phyloP scores from a whole-genome alignment of 23 tunicate species.

The Styela clava region DNA sequence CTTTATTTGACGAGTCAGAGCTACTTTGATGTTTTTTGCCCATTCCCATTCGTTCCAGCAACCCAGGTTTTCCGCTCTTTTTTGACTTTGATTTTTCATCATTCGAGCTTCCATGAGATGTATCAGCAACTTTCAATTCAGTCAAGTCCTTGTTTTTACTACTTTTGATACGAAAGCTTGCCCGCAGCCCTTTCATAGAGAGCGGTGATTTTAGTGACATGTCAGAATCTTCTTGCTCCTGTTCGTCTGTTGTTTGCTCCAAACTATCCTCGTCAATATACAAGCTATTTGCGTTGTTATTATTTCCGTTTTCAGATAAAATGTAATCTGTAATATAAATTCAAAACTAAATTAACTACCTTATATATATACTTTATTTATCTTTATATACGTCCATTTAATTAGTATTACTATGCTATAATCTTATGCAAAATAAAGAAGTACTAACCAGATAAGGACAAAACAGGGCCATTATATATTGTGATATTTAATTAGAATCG shows the following conservation, averaged over 20 bases:
- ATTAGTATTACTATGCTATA: too few species aligned
- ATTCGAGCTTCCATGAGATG: neutral
- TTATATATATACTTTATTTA: too few species aligned
- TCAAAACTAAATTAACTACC: too few species aligned
- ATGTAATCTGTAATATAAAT: slow-evolving; percentile 12
- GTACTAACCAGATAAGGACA: too few species aligned
- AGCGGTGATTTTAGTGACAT: slow-evolving; percentile 26
- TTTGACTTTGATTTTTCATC: slow-evolving; percentile 18
- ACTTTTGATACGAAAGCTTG: slow-evolving; percentile 13
- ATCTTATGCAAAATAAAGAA: too few species aligned
- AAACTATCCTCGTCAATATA: slow-evolving; percentile 13
- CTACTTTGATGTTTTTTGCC: slow-evolving; percentile 7
- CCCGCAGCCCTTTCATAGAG: slow-evolving; percentile 15
- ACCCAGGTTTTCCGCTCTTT: slow-evolving; percentile 17
- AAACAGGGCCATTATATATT: too few species aligned
- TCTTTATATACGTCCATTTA: too few species aligned
- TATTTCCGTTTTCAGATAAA: neutral
- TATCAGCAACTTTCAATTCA: slow-evolving; percentile 4
- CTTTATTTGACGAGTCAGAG: slow-evolving; percentile 13
- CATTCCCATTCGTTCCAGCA: slow-evolving; percentile 33
- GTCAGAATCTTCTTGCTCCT: neutral
- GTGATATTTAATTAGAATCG: too few species aligned
- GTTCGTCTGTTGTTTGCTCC: slow-evolving; percentile 12
- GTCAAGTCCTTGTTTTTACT: slow-evolving; percentile 19
- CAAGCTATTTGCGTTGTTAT: slow-evolving; percentile 13